Conservation (phyloP, 2,888 invertebrate species). For the Gryllus longicercus region DNA sequence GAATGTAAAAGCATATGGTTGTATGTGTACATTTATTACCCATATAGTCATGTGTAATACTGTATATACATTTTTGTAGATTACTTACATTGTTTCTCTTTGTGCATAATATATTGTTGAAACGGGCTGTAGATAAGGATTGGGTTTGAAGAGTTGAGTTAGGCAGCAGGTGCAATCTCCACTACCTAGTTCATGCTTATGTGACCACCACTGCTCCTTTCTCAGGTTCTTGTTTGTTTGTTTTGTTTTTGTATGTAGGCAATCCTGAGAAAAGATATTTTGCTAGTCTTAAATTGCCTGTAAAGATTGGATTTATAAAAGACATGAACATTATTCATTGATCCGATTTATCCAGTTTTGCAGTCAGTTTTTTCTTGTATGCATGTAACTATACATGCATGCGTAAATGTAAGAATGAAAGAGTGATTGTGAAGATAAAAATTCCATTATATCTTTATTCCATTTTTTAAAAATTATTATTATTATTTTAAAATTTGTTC, state of each 20-base stretch:
- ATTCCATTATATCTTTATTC: neutral
- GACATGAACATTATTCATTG: neutral
- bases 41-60: neutral
- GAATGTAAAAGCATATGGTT: too few relatives aligned
- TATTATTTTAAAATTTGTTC: too few relatives aligned
- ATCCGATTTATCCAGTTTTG: neutral
- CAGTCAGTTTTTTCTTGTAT: neutral
- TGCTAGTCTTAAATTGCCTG: constrained; percentile 2
- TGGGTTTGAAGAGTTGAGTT: neutral
- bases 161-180: neutral
- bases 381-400: neutral
- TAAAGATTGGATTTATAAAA: neutral
- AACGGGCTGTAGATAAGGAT: neutral
- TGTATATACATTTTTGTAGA: neutral
- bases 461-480: neutral
- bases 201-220: neutral
- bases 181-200: neutral
- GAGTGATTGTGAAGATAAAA: neutral
- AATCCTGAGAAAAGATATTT: neutral
- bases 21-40: neutral
- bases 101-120: neutral
- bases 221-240: neutral
- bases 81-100: neutral
- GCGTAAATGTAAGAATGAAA: neutral
- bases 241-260: neutral